Evolutionary conservation across 1,140 invertebrate species (phyloP), one percentile per base, ranked within the genome.

Genomic region (Galendromus occidentalis): DNA sequence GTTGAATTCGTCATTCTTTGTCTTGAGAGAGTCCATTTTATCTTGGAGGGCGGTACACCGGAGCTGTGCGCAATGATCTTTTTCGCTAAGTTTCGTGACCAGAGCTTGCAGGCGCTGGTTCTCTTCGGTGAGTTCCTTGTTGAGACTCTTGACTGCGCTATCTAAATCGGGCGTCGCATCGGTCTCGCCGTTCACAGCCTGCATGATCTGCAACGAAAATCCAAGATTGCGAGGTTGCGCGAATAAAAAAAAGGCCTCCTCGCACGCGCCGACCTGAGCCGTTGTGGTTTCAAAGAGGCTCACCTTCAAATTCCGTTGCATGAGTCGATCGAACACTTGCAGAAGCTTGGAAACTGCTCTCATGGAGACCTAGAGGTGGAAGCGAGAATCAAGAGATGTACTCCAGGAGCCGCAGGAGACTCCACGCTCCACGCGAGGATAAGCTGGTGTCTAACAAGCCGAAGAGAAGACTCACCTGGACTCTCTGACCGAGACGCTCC

Each of bases 301-400:
- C 25, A 59, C 51, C 76, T 91, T 92, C 73, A 91, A 88, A 80
- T 92, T 92, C 71, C 89, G 81, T 74, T 93, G 89, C 76, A 90
- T 88, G 65, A 93, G 77, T 44, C 91, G 81, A 77, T 97, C 93
- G 79, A 96, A 96, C 7, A 91, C 91, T 76, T 95, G 90, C 55
- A 96, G 84, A 41, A 97, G 85, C 79, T 96, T 96, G 2, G 89
- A 90, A 64, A 97, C 92, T 29, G 91, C 91, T 69, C 92, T 69
- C 51, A 77, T 79, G 5, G 77, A 78, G 9, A 39, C 33, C 33
- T 39, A n/a, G n/a, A n/a, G n/a, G n/a, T n/a, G n/a, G n/a, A n/a
- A n/a, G n/a, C n/a, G n/a, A n/a, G n/a, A n/a, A 78, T 71, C 89
- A 89, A 17, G 87, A 91, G 7, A 92, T 88, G 79, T 71, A 71